phyloP scores from a whole-genome alignment of 2,113 vertebrate species.

The Xiphias gladius region DNA sequence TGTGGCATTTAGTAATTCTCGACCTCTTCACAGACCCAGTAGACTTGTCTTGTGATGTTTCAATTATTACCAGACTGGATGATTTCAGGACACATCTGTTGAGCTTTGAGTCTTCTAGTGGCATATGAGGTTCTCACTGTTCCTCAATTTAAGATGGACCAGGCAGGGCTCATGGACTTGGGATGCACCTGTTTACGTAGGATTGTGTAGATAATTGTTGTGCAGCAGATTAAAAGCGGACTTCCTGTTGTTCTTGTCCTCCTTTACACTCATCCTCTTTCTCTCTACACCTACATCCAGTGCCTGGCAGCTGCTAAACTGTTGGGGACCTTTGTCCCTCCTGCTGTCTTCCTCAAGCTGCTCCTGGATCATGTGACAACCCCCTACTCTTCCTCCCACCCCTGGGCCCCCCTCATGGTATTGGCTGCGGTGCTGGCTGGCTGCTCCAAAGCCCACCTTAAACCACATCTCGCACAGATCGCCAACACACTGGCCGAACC shows the following conservation, averaged over 20 bases:
- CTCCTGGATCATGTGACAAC: conserved; percentile 84
- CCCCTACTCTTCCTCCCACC: conserved; percentile 79
- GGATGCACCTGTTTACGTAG: conserved; percentile 68
- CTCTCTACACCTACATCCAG: conserved; percentile 74
- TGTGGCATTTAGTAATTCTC: not conserved
- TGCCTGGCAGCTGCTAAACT: conserved; percentile 88
- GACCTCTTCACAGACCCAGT: not conserved
- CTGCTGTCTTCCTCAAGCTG: conserved; percentile 90
- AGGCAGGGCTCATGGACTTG: conserved; percentile 57
- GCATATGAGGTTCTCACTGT: conserved; percentile 13
- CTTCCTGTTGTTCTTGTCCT: conserved; percentile 43
- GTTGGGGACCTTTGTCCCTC: conserved; percentile 90
- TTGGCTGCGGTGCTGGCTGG: conserved; percentile 87
- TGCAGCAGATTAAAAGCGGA: conserved; percentile 19
- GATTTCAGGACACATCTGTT: conserved; percentile 63
- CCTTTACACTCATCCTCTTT: conserved; percentile 15
- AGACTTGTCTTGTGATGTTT: conserved; percentile 18
- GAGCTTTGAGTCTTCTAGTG: conserved; percentile 37
- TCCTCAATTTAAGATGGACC: conserved; percentile 15
- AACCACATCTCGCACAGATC: conserved; percentile 85
- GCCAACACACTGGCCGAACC: conserved; percentile 80
- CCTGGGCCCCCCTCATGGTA: conserved; percentile 87
- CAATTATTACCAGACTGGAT: not conserved
- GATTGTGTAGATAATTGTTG: conserved; percentile 55
- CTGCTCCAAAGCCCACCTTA: conserved; percentile 83